Evolutionary conservation across 2,113 vertebrate genomes (phyloP).

Genomic region (Chloroceryle aenea): DNA sequence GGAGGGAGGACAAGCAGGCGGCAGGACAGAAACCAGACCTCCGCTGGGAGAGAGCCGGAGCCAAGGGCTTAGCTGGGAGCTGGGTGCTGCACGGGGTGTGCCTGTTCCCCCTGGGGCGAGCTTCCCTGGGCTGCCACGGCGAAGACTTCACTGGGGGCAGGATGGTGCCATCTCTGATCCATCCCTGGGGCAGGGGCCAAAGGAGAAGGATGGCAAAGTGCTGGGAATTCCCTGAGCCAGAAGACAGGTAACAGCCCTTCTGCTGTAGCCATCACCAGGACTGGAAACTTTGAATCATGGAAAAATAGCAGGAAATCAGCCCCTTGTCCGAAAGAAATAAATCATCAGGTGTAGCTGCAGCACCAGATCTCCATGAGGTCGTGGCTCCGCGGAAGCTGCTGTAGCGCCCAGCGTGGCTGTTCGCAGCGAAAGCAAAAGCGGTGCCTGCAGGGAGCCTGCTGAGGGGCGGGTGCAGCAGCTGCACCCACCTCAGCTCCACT

Average conservation of each 20-base stretch:
- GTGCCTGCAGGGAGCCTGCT: fast-evolving
- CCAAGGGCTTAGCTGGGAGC: constrained; percentile 47
- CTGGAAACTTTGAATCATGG: background rate
- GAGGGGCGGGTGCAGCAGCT: background rate
- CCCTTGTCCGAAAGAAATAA: background rate
- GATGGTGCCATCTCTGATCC: background rate
- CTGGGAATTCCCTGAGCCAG: background rate
- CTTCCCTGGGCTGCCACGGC: fast-evolving
- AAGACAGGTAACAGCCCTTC: background rate
- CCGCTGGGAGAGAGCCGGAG: background rate
- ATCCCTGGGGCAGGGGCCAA: background rate
- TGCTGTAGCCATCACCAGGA: background rate
- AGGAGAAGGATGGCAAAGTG: background rate
- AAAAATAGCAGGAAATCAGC: background rate
- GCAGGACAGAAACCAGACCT: constrained; percentile 57
- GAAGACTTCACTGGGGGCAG: background rate
- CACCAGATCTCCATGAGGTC: background rate
- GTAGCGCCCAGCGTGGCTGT: fast-evolving
- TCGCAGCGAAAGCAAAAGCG: background rate
- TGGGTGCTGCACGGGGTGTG: background rate
- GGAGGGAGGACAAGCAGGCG: background rate
- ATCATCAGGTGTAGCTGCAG: fast-evolving
- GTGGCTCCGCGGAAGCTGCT: background rate
- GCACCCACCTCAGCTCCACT: fast-evolving
- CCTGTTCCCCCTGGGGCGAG: fast-evolving